Evolutionary conservation across 30 jellyfish, hydroid and myxozoan species (phyloP).

Genomic region (Phacellophora camtschatica): DNA sequence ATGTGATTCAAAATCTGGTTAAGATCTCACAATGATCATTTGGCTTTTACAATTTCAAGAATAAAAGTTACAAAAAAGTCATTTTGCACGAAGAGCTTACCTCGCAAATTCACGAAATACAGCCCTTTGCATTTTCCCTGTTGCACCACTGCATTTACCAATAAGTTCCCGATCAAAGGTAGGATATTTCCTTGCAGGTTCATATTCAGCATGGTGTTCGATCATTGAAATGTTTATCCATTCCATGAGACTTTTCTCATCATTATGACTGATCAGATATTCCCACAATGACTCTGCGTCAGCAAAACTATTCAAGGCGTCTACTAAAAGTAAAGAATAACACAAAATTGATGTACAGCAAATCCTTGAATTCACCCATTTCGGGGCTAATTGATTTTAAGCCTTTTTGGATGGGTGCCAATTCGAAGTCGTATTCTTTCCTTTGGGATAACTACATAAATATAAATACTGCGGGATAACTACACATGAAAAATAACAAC

Average conservation of each 20-base stretch:
- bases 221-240: constrained; percentile 8
- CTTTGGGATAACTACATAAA: too few species aligned
- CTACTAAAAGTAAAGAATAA: too few species aligned
- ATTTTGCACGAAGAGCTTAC: background rate
- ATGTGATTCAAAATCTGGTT: too few species aligned
- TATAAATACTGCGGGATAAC: too few species aligned
- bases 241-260: constrained; percentile 7
- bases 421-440: too few species aligned
- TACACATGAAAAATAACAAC: too few species aligned
- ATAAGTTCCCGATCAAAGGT: constrained; percentile 45
- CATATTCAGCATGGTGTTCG: background rate
- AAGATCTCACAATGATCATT: background rate
- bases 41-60: background rate
- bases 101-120: constrained; percentile 19
- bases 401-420: too few species aligned
- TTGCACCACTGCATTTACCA: constrained; percentile 12
- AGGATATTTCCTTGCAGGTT: background rate
- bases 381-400: too few species aligned
- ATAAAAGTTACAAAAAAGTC: background rate
- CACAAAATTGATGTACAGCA: too few species aligned
- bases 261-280: constrained; percentile 34
- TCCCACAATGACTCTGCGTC: constrained; percentile 51
- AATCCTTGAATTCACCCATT: too few species aligned
- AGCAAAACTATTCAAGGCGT: background rate
- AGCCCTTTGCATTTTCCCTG: background rate